Evolutionary conservation across 2,888 invertebrate species (phyloP), one percentile per base, ranked within the genome.

Genomic region (Protonemura montana): DNA sequence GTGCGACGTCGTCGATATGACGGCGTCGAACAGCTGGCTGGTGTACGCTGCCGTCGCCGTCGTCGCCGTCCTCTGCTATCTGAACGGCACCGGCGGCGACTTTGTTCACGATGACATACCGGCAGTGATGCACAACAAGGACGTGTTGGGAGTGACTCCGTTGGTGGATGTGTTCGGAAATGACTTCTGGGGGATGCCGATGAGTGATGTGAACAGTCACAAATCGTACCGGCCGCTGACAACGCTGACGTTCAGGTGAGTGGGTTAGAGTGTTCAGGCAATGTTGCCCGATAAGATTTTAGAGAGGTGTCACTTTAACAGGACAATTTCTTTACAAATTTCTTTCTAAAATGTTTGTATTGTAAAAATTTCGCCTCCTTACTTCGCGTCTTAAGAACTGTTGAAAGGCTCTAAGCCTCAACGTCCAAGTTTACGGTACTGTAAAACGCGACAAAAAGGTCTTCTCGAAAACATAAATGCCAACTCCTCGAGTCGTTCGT

Each of bases 181-280:
- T 91, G 97, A 97, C 91, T 97, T 97, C 91, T 97, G 97, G 97
- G 97, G 97, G n/a, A 96, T 95, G 86, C 95, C 96, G 42, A 96
- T 97, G 96, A 93, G 94, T n/a, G 95, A 96, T 90, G 92, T 94
- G 85, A 93, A 93, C 90, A 97, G 97, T 89, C 97, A 97, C 92
- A 97, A 97, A 92, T 97, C 97, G 85, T 97, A 97, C 91, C 93
- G 97, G 89, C 97, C 97, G 77, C 92, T 97, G 88, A 97, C 97
- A 25, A 95, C 95, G 84, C 92, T 97, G 85, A 95, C 96, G 10
- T 97, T 97, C 92, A 94, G 97, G 97, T 97, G 92, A 94, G 95
- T 78, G 78, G 28, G 13, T 78, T 78, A 2, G 78, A 16, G 13
- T 59, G 2, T 59, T 21, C 59, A 16, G 59, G 59, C 10, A 35